These are phyloP conservation scores for Parapristionchus giblindavisi DNA, from an alignment of 2,888 invertebrate genomes.

Conservation along the genomic window DNA sequence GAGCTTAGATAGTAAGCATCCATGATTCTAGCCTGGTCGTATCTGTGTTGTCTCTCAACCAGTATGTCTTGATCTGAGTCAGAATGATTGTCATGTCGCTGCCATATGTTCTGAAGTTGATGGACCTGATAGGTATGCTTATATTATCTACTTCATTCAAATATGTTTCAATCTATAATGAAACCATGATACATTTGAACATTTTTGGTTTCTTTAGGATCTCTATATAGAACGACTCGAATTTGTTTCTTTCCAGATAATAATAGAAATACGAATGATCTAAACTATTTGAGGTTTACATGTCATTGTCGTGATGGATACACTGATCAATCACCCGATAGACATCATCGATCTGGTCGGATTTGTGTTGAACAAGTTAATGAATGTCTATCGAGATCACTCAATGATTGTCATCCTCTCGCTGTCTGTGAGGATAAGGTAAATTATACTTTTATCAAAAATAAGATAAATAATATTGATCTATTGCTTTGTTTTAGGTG, in stretches of 20 bases:
- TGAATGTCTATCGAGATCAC: slow-evolving; percentile 65
- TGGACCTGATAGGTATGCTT: slow-evolving; percentile 82
- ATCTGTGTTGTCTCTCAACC: slow-evolving; percentile 64
- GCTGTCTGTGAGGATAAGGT: slow-evolving; percentile 67
- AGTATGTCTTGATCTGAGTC: slow-evolving; percentile 64
- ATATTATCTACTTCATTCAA: too few relatives aligned
- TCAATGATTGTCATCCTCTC: slow-evolving; percentile 67
- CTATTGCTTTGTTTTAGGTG: neutral
- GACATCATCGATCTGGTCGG: slow-evolving; percentile 54
- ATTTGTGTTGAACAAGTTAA: slow-evolving; percentile 65
- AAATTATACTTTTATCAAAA: neutral
- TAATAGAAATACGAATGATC: neutral
- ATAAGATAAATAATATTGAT: neutral
- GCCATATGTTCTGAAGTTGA: slow-evolving; percentile 66
- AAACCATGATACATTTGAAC: too few relatives aligned
- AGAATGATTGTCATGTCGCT: slow-evolving; percentile 68
- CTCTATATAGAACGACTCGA: too few relatives aligned
- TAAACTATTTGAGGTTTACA: slow-evolving; percentile 75
- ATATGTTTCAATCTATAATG: too few relatives aligned
- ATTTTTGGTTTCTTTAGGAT: too few relatives aligned
- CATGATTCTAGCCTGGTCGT: slow-evolving; percentile 39
- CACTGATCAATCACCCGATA: slow-evolving; percentile 74
- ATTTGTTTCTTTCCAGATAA: too few relatives aligned
- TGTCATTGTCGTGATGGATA: slow-evolving; percentile 87
- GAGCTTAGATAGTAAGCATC: neutral